phyloP scores from a whole-genome alignment of 2,888 invertebrate genomes.

The Serripes groenlandicus region DNA sequence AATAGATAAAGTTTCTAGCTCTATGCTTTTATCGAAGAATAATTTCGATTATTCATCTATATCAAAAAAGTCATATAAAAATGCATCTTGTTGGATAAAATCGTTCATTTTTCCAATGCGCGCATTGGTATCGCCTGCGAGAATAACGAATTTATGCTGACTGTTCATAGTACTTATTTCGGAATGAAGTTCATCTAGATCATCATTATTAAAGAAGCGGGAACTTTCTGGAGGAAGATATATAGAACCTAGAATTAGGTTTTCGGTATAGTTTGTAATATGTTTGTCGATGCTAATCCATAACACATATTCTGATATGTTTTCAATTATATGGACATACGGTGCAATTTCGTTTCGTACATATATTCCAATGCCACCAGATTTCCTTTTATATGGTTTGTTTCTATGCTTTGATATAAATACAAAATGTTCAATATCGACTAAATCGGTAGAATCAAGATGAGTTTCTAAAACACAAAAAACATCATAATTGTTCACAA shows the following conservation, averaged over 20 bases:
- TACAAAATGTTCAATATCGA: too few relatives aligned
- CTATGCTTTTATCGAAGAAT: background rate
- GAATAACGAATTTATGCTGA: background rate
- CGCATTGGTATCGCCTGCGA: constrained; percentile 1
- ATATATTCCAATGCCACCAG: constrained; percentile 12
- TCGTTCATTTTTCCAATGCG: background rate
- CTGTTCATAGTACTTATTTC: background rate
- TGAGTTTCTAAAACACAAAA: too few relatives aligned
- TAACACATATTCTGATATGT: background rate
- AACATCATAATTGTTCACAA: too few relatives aligned
- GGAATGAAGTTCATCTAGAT: background rate
- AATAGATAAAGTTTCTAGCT: constrained; percentile 3
- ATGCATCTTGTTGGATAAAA: background rate
- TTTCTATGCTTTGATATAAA: too few relatives aligned
- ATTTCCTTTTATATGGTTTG: background rate
- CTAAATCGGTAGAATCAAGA: too few relatives aligned
- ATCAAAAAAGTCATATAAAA: background rate
- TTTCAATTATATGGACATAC: background rate
- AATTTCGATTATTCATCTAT: background rate
- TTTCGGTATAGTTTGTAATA: background rate
- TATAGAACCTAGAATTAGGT: constrained; percentile 6
- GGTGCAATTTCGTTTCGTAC: background rate
- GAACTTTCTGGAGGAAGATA: constrained; percentile 22
- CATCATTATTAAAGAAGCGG: background rate
- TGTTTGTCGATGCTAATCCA: constrained; percentile 6